A percentile compares a stretch with the other conserved stretches of the same genome.
Conservation (phyloP, 2,888 invertebrate species). For the Xestia rhomboidea region DNA sequence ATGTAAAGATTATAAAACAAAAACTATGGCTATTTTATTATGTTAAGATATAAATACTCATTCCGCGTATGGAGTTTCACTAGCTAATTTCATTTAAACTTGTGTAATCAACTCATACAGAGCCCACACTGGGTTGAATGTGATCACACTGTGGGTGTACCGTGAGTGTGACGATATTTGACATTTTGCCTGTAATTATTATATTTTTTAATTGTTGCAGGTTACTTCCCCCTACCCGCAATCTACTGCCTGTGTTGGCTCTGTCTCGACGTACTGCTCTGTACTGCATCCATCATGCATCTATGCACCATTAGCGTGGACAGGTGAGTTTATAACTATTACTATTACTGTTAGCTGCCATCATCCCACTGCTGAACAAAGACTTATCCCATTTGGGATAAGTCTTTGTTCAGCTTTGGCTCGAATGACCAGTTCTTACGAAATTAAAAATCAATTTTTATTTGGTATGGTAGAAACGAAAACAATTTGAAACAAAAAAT, state of each 20-base stretch:
- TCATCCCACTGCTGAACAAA: neutral
- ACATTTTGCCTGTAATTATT: neutral
- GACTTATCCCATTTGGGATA: neutral
- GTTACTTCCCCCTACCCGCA: constrained; percentile 95
- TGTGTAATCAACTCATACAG: neutral
- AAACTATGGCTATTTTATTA: neutral
- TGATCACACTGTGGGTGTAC: neutral
- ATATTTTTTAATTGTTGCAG: constrained; percentile 85
- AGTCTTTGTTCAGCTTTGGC: too few species aligned
- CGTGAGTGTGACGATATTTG: neutral
- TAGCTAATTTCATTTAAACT: neutral
- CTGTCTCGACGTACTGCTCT: constrained; percentile 98
- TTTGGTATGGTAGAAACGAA: too few species aligned
- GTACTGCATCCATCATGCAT: constrained; percentile 99
- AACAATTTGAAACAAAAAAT: too few species aligned
- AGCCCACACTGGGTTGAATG: neutral
- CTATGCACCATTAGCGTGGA: constrained; percentile 99
- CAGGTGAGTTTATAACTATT: constrained; percentile 86
- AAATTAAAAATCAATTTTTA: too few species aligned
- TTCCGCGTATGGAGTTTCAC: neutral
- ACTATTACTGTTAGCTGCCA: neutral
- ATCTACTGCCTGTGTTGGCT: constrained; percentile 98
- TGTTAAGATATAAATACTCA: neutral
- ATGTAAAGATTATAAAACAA: neutral
- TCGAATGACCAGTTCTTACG: too few species aligned